phyloP scores from a whole-genome alignment of 1,140 invertebrate genomes.

The Papilio polyxenes region DNA sequence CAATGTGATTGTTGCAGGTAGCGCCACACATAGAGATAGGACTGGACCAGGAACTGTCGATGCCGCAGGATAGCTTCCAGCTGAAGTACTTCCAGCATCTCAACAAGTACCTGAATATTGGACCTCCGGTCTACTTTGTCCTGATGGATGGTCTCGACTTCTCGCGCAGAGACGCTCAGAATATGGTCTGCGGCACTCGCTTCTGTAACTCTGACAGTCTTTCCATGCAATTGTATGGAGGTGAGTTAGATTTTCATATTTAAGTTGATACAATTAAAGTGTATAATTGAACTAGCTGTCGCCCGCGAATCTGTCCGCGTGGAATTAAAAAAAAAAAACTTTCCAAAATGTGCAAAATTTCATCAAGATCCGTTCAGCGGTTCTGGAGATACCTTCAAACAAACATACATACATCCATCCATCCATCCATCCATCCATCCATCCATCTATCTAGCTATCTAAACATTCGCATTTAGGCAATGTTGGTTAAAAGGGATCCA shows the following conservation, averaged over 20 bases:
- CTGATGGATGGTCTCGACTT: slow-evolving; percentile 92
- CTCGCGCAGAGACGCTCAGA: slow-evolving; percentile 86
- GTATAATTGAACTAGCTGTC: no score
- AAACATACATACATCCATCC: no score
- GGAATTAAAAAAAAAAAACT: no score
- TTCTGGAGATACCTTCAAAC: no score
- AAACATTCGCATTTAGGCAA: no score
- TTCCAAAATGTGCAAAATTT: no score
- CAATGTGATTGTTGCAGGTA: slow-evolving; percentile 75
- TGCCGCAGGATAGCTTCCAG: slow-evolving; percentile 98
- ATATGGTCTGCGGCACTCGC: slow-evolving; percentile 91
- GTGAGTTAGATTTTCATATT: slow-evolving; percentile 50
- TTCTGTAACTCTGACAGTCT: slow-evolving; percentile 92
- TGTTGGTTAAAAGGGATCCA: no score
- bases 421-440: no score
- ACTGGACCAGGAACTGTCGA: slow-evolving; percentile 97
- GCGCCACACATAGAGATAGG: slow-evolving; percentile 95
- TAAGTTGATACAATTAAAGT: neutral
- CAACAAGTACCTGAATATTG: slow-evolving; percentile 94
- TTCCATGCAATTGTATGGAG: slow-evolving; percentile 90
- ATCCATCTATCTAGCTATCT: no score
- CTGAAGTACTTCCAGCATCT: slow-evolving; percentile 94
- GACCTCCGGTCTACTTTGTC: slow-evolving; percentile 98
- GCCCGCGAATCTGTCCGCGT: no score
- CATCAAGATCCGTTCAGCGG: no score